Evolutionary conservation across 2,113 vertebrate species (phyloP).

Genomic region (Aegotheles bennettii): DNA sequence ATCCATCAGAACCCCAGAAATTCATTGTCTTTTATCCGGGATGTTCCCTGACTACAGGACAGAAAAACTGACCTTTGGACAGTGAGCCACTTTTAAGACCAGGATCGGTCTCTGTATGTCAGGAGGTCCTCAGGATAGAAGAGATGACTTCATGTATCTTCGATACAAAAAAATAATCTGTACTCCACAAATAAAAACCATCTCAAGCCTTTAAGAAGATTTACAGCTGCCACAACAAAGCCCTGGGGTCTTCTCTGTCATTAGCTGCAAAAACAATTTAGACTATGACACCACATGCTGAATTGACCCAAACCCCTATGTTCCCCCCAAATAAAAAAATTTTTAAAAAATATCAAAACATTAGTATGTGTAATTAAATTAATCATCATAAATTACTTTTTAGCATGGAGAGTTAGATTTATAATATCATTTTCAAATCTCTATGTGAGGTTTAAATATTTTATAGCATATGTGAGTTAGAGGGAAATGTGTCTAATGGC

Average conservation of each 20-base stretch:
- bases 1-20: rapidly evolving
- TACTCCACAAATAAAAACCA: constrained; percentile 25
- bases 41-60: background rate
- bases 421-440: constrained; percentile 78
- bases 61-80: background rate
- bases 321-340: background rate
- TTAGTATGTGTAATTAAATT: constrained; percentile 74
- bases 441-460: constrained; percentile 81
- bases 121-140: background rate
- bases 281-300: background rate
- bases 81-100: background rate
- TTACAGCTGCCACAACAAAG: constrained; percentile 3
- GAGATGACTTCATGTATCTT: background rate
- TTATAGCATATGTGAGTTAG: constrained; percentile 75
- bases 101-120: background rate
- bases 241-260: background rate
- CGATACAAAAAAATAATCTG: background rate
- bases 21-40: background rate
- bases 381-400: constrained; percentile 78
- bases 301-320: background rate
- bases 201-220: constrained; percentile 22
- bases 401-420: constrained; percentile 74
- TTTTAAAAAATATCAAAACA: constrained; percentile 63
- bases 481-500: constrained; percentile 74
- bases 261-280: constrained; percentile 21